phyloP scores from a whole-genome alignment of 2,888 invertebrate species.

The Muschampia plurimacula region DNA sequence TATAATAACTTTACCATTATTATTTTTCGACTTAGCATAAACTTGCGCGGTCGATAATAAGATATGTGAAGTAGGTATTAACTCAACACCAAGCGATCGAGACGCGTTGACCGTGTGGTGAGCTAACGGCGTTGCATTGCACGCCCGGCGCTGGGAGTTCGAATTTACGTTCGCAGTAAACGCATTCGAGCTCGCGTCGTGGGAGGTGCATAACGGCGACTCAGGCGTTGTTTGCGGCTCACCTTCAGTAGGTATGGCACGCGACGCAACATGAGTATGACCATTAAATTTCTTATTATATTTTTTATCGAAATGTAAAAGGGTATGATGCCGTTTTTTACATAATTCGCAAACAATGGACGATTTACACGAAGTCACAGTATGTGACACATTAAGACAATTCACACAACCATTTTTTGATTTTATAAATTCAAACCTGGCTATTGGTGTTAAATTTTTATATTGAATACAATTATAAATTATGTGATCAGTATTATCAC shows the following conservation, averaged over 20 bases:
- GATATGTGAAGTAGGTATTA: not conserved
- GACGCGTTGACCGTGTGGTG: not conserved
- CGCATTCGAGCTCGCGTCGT: not conserved
- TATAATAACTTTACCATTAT: not conserved
- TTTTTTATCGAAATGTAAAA: not conserved
- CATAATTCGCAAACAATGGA: not conserved
- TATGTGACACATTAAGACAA: not conserved
- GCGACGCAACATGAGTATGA: not conserved
- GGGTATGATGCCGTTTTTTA: not conserved
- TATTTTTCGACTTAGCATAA: not conserved
- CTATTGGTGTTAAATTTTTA: not conserved
- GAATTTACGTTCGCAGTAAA: not conserved
- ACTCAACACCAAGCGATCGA: not conserved
- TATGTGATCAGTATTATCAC: not conserved
- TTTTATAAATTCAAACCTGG: not conserved
- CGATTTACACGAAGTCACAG: not conserved
- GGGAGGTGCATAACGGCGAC: not conserved
- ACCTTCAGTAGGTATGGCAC: constrained; percentile 4
- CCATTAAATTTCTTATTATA: not conserved
- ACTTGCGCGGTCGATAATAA: not conserved
- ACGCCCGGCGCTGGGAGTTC: not conserved
- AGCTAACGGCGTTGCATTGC: not conserved
- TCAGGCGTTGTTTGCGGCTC: not conserved
- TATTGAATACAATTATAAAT: not conserved
- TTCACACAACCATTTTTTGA: constrained; percentile 2